Evolutionary conservation across 2,888 invertebrate genomes (phyloP), one percentile per base, ranked within the genome.

Genomic region (Lycia hirtaria): DNA sequence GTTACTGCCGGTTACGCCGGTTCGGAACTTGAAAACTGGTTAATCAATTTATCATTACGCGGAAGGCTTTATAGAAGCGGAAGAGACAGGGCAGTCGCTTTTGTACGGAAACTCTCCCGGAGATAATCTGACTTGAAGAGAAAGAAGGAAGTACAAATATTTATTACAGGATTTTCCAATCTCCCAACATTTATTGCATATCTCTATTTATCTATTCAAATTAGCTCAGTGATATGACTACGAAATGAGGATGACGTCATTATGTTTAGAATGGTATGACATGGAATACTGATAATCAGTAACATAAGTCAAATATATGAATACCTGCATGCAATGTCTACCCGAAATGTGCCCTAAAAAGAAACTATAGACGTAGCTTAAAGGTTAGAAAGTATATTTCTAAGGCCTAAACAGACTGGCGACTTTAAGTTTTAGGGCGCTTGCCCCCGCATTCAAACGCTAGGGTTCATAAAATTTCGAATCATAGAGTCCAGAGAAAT

Each of bases 31-130:
- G n/a, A 24, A 4, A 47, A 47, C 47, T 15, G 47, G 47, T 47
- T 47, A 26, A 47, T 47, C 22, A 47, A 35, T 35, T 17, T 24
- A 28, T 15, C 24, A 35, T 37, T 26, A 45, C 17, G 26, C 22
- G 32, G 45, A 45, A 45, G 22, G 22, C 17, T 24, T 35, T 12
- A 20, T 20, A 19, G 20, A 17, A 45, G 14, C 17, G 47, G 35
- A 35, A 47, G 24, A 15, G 24, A 24, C 35, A 1, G 17, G 10
- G 10, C 14, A 30, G 9, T 15, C 24, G 24, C 22, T 35, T 35
- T 47, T 35, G 5, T 4, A 14, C 17, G 22, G 33, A 33, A 45
- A 35, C 33, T 47, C 14, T 35, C 47, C 17, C 17, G 14, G 10
- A 7, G 26, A 17, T 33, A 41, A 26, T 4, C 15, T 10, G 28